Conservation (phyloP, 2,888 invertebrate genomes). For the Heliconius aoede region DNA sequence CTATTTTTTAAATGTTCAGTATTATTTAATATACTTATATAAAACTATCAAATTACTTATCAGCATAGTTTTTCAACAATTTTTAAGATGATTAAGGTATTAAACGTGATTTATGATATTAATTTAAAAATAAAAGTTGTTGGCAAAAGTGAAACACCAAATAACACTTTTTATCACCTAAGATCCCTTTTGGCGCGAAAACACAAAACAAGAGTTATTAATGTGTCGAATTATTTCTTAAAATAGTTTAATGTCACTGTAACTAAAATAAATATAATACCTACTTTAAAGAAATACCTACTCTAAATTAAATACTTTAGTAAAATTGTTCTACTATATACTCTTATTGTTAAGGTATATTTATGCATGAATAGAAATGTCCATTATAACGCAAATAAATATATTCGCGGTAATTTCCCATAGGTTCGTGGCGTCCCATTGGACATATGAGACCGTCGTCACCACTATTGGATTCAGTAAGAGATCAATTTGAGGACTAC, state of each 20-base stretch:
- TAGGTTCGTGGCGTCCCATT: slow-evolving; percentile 96
- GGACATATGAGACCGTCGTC: slow-evolving; percentile 97
- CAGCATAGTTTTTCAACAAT: background rate
- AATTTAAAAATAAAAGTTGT: slow-evolving; percentile 3
- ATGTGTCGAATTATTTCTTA: slow-evolving; percentile 10
- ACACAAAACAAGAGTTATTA: slow-evolving; percentile 9
- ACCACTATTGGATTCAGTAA: slow-evolving; percentile 94
- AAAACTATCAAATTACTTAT: background rate
- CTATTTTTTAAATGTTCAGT: too few species aligned
- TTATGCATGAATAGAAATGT: background rate
- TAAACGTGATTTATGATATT: background rate
- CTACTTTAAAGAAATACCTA: too few species aligned
- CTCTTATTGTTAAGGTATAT: background rate
- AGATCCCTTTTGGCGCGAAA: slow-evolving; percentile 16
- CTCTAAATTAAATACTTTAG: too few species aligned
- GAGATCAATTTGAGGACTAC: slow-evolving; percentile 97
- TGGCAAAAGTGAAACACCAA: slow-evolving; percentile 9
- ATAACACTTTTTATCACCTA: slow-evolving; percentile 11
- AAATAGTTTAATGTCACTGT: slow-evolving; percentile 20
- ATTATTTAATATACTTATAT: background rate
- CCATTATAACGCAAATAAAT: background rate
- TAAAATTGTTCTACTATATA: too few species aligned
- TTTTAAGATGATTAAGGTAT: background rate
- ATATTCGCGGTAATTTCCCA: slow-evolving; percentile 23
- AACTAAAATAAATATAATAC: slow-evolving; percentile 18